These are phyloP conservation scores for Charanyca ferruginea DNA, from an alignment of 2,888 invertebrate genomes.

Conservation along the genomic window DNA sequence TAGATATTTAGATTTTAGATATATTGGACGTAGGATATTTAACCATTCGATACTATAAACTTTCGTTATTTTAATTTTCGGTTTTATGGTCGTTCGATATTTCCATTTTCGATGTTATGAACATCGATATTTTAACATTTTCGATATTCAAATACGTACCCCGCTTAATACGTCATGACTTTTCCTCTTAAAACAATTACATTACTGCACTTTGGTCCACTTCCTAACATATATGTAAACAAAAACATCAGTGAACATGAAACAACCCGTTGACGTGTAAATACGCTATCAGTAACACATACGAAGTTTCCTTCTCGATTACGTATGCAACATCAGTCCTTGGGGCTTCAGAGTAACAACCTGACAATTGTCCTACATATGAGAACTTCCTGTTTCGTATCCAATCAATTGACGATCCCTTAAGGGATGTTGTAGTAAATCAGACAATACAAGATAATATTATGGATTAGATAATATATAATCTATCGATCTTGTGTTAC, in stretches of 20 bases:
- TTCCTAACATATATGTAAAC: neutral
- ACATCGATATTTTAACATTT: too few relatives aligned
- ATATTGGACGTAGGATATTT: too few relatives aligned
- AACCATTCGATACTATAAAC: too few relatives aligned
- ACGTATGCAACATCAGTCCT: constrained; percentile 63
- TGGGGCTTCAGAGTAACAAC: constrained; percentile 47
- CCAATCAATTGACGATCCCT: constrained; percentile 66
- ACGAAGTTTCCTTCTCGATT: constrained; percentile 44
- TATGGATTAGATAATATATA: neutral
- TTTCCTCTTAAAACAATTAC: neutral
- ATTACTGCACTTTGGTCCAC: neutral
- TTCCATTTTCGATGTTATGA: too few relatives aligned
- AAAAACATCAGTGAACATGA: neutral
- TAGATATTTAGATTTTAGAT: too few relatives aligned
- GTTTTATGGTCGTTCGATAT: too few relatives aligned
- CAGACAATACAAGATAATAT: neutral
- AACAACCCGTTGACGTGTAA: constrained; percentile 9
- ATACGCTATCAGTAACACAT: constrained; percentile 12
- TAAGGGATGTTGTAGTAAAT: constrained; percentile 33
- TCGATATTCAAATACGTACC: too few relatives aligned
- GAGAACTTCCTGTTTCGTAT: constrained; percentile 66
- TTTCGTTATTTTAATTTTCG: too few relatives aligned
- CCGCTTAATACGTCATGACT: too few relatives aligned
- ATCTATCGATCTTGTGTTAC: neutral
- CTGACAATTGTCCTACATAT: constrained; percentile 62